Base-by-base conservation (phyloP, 2,113 vertebrate species). In the Dasyurus viverrinus region DNA sequence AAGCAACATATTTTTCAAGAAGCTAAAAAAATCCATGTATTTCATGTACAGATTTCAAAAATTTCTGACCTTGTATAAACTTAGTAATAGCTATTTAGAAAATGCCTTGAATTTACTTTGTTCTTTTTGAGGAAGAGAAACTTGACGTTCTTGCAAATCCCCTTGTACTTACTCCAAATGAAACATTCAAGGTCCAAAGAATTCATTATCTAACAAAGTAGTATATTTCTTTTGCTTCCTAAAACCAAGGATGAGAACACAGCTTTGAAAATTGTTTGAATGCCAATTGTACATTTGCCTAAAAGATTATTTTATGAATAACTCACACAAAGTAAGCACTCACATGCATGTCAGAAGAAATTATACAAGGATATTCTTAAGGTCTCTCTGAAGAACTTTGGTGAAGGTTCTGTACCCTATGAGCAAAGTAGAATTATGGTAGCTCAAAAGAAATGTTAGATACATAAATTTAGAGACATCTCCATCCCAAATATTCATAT, bases 21-120 rank as follows among this genome's bases (percentile, higher is more conserved):
- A 98, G 53, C 94, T 95, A 97, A 97, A 97, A 97, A 98, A 97
- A 96, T 97, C 96, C 97, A 92, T 92, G 16, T 93, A 91, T 95
- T 98, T 96, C 92, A 94, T n/a, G 96, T 97, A 95, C 47, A 76
- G 95, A 96, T 97, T 97, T 98, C 91, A 92, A 95, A 96, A 98
- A 3, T 26, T 5, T 2, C 97, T 92, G 96, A 27, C 96, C 76
- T 89, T 97, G 90, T 57, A 91, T n/a, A 36, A 76, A 76, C 12
- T 76, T 42, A 96, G 93, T 90, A 91, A 84, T 94, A 96, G 95
- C n/a, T 95, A 76, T 60, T 89, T 94, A 92, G 91, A 96, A 97
- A 95, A 30, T 46, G 76, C 12, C 0, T 0, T 92, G 90, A 53
- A 93, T 91, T 95, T 76, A 91, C 94, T 97, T 93, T n/a, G n/a